These are phyloP conservation scores for Dasypus novemcinctus DNA, from an alignment of 2,113 vertebrate genomes.

Conservation along the genomic window DNA sequence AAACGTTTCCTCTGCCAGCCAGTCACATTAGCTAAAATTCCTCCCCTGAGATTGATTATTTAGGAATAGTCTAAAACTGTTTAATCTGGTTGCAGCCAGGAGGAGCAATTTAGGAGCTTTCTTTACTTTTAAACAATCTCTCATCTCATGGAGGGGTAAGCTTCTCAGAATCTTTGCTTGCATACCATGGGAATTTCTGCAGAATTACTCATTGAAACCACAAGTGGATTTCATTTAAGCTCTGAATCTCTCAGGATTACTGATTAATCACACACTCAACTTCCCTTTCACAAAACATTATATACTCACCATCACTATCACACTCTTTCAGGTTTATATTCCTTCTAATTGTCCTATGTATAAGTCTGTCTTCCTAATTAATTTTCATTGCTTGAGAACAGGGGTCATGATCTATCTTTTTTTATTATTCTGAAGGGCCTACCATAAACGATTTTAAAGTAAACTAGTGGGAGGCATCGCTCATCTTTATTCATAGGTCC, in stretches of 20 bases:
- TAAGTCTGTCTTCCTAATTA: neutral
- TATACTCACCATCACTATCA: neutral
- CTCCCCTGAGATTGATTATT: neutral
- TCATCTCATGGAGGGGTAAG: neutral
- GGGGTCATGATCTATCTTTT: neutral
- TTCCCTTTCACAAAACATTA: neutral
- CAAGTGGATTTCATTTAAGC: neutral
- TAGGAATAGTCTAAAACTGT: neutral
- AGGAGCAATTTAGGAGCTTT: neutral
- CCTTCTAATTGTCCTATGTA: neutral
- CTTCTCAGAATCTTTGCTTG: neutral
- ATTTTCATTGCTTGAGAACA: neutral
- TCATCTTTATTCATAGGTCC: neutral
- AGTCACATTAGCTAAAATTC: neutral
- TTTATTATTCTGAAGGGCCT: neutral
- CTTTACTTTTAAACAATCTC: neutral
- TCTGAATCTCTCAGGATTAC: neutral
- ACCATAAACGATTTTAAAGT: neutral
- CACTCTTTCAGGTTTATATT: neutral
- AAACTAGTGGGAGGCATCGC: neutral
- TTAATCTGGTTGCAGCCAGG: neutral
- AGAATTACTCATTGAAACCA: neutral
- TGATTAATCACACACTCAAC: neutral
- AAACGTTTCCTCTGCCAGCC: neutral
- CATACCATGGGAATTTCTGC: neutral